A percentile compares a stretch with the other conserved stretches of the same genome.
Conservation (phyloP, 1,140 invertebrate species). For the Triops cancriformis region DNA sequence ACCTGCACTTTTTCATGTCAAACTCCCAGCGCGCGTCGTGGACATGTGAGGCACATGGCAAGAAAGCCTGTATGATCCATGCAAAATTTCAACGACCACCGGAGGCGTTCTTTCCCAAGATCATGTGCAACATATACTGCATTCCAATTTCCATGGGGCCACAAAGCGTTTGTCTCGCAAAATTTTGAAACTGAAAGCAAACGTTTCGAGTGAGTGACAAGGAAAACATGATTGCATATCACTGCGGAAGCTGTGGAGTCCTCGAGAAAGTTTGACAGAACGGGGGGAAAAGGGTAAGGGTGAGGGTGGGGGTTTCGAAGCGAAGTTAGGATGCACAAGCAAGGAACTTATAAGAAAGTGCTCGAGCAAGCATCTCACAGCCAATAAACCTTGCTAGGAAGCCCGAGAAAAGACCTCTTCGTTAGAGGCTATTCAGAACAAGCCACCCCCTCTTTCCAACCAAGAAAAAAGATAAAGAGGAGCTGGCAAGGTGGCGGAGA, state of each 20-base stretch:
- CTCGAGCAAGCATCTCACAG: not conserved
- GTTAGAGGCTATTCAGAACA: not conserved
- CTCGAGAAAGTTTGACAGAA: not conserved
- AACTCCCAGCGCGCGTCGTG: no score
- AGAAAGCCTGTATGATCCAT: no score
- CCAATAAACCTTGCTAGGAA: constrained; percentile 10
- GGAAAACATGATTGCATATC: not conserved
- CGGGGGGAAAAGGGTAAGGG: no score
- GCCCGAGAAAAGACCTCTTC: not conserved
- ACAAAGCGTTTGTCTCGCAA: no score
- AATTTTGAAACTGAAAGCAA: not conserved
- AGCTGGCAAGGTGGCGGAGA: not conserved
- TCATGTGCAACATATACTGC: no score
- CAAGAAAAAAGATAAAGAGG: no score
- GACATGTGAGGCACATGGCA: no score
- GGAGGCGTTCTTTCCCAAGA: no score
- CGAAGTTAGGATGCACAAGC: not conserved
- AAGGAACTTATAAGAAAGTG: constrained; percentile 6
- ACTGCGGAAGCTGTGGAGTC: not conserved
- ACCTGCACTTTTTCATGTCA: no score
- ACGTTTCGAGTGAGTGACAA: not conserved
- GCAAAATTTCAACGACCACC: no score
- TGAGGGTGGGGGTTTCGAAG: not conserved
- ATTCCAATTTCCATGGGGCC: no score
- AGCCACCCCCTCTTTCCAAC: not conserved